A percentile compares a stretch with the other conserved stretches of the same genome.
Evolutionary conservation across 2,797 vertebrate genomes (phyloP).

Genomic region (Megaceryle alcyon): DNA sequence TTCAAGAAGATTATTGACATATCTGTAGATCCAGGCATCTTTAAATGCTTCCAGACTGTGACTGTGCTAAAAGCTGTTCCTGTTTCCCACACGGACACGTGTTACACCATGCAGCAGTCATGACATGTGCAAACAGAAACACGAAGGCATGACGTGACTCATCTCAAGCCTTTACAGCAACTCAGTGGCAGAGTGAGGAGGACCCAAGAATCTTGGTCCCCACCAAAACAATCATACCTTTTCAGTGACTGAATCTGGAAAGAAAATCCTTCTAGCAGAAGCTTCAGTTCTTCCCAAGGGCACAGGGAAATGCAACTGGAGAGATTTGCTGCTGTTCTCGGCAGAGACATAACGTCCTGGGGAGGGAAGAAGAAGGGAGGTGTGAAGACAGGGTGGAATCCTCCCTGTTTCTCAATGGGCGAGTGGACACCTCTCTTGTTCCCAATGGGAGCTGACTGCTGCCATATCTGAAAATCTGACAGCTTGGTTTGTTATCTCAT

Average conservation of each 20-base stretch:
- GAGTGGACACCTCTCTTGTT: neutral
- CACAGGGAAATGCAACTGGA: neutral
- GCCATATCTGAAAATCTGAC: neutral
- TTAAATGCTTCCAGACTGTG: neutral
- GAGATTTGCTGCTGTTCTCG: neutral
- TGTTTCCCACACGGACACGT: neutral
- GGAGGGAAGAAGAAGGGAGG: neutral
- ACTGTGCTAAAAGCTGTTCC: neutral
- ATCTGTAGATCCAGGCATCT: neutral
- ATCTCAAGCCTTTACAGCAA: neutral
- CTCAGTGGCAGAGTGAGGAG: neutral
- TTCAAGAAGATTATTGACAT: neutral
- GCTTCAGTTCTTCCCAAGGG: neutral
- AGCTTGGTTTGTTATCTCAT: slow-evolving; percentile 8
- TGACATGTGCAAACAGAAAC: neutral
- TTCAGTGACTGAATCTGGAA: neutral
- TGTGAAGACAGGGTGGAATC: neutral
- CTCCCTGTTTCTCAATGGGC: neutral
- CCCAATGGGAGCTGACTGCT: neutral
- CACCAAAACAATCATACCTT: neutral
- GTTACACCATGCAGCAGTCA: neutral
- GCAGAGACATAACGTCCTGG: neutral
- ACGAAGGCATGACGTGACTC: neutral
- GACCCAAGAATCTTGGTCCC: neutral
- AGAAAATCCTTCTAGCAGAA: neutral